These are phyloP conservation scores for Polydrusus tereticollis DNA, from an alignment of 2,888 invertebrate genomes.

Conservation along the genomic window DNA sequence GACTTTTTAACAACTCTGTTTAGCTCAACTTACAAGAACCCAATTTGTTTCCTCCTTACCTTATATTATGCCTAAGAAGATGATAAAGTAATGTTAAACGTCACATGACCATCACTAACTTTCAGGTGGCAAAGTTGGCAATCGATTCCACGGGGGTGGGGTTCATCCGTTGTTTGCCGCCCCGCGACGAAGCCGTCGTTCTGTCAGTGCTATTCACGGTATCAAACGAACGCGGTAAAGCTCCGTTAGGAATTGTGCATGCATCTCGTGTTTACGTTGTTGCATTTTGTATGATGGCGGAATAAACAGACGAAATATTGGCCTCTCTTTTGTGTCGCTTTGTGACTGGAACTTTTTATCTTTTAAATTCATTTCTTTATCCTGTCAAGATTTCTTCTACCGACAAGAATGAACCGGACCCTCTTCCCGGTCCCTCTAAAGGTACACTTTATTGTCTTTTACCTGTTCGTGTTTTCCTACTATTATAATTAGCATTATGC, in stretches of 20 bases:
- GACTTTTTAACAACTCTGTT: too few relatives aligned
- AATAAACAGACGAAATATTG: not conserved
- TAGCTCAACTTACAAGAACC: too few relatives aligned
- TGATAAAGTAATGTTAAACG: conserved; percentile 17
- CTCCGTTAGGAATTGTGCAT: conserved; percentile 36
- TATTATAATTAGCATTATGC: not conserved
- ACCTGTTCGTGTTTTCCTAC: not conserved
- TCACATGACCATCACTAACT: conserved; percentile 22
- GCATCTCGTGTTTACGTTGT: conserved; percentile 42
- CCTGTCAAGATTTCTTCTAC: conserved; percentile 54
- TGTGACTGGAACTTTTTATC: conserved; percentile 5
- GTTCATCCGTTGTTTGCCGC: conserved; percentile 48
- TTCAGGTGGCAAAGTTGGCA: conserved; percentile 50
- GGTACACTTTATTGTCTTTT: conserved; percentile 43
- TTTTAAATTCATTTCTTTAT: conserved; percentile 22
- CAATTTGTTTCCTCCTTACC: not conserved
- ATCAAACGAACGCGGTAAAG: conserved; percentile 23
- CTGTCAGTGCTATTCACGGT: conserved; percentile 34
- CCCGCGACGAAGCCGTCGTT: conserved; percentile 19
- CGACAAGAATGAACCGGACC: conserved; percentile 49
- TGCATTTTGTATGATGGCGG: not conserved
- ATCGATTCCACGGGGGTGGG: conserved; percentile 56
- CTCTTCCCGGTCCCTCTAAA: conserved; percentile 54
- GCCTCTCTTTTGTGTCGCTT: not conserved
- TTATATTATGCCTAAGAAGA: not conserved